Percentiles rank a stretch among this genome's conserved stretches.
phyloP scores from a whole-genome alignment of 2,888 invertebrate genomes.

The Archaeoteleia sp. region DNA sequence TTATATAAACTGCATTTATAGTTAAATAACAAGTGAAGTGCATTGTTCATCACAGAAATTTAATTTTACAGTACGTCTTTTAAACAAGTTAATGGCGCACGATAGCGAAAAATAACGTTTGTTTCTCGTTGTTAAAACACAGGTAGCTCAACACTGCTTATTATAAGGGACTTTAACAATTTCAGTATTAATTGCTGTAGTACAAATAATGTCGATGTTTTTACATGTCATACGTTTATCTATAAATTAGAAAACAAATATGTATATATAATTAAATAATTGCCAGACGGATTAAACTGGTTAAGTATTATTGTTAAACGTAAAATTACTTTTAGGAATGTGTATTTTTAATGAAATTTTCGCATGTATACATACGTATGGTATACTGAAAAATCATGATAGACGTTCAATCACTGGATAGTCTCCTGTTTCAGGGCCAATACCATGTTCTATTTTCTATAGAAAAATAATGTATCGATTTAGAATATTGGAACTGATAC shows the following conservation, averaged over 20 bases:
- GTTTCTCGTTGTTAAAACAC: too few relatives aligned
- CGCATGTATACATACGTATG: constrained; percentile 14
- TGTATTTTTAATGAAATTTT: constrained; percentile 26
- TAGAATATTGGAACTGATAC: too few relatives aligned
- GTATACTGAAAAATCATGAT: constrained; percentile 6
- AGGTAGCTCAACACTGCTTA: too few relatives aligned
- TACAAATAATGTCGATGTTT: constrained; percentile 47
- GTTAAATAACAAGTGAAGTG: too few relatives aligned
- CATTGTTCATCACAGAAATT: too few relatives aligned
- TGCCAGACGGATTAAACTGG: constrained; percentile 4
- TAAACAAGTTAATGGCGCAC: too few relatives aligned
- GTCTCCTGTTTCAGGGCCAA: neutral
- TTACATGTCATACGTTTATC: constrained; percentile 44
- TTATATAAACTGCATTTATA: too few relatives aligned
- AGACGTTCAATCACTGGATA: too few relatives aligned
- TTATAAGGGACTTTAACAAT: constrained; percentile 30
- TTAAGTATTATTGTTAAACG: constrained; percentile 39
- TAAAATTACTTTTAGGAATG: constrained; percentile 32
- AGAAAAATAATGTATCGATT: constrained; percentile 9
- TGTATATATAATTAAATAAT: constrained; percentile 1
- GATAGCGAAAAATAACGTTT: too few relatives aligned
- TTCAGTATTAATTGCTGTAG: constrained; percentile 51
- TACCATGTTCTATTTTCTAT: constrained; percentile 17
- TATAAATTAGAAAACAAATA: constrained; percentile 26
- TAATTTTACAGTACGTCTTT: too few relatives aligned